Conservation (phyloP, 2,888 invertebrate genomes). For the Pediacus dermestoides region DNA sequence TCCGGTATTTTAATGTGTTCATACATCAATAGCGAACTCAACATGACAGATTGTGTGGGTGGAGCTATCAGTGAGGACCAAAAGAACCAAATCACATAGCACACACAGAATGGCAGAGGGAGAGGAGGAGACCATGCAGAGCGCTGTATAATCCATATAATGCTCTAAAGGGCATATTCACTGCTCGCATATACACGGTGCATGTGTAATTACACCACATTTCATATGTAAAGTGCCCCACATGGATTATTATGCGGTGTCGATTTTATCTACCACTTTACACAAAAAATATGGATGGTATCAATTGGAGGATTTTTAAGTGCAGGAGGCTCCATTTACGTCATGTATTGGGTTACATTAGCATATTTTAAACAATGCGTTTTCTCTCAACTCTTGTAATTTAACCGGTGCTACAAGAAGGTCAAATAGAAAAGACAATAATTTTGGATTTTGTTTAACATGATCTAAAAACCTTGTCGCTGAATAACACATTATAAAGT, state of each 20-base stretch:
- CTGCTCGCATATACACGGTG: conserved; percentile 10
- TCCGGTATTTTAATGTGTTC: conserved; percentile 1
- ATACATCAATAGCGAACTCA: conserved; percentile 6
- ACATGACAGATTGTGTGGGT: conserved; percentile 9
- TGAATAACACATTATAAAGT: conserved; percentile 2
- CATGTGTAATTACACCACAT: conserved; percentile 25
- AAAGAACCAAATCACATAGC: conserved; percentile 6
- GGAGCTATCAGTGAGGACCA: conserved; percentile 2
- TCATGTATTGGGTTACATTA: conserved; percentile 12
- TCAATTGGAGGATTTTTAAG: conserved; percentile 15
- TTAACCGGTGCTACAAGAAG: too few relatives aligned
- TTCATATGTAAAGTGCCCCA: conserved; percentile 26
- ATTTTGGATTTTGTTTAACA: too few relatives aligned
- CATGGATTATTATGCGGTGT: conserved; percentile 20
- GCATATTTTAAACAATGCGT: conserved; percentile 10
- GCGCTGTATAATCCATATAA: conserved; percentile 2
- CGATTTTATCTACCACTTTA: conserved; percentile 21
- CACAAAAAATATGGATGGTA: conserved; percentile 7
- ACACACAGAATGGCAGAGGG: conserved; percentile 2
- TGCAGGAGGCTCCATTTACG: conserved; percentile 13
- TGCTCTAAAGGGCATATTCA: conserved; percentile 8
- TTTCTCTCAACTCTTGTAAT: too few relatives aligned
- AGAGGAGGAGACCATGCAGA: neutral
- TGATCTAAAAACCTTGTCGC: neutral
- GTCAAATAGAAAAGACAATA: too few relatives aligned